A percentile compares a stretch with the other conserved stretches of the same genome.
Evolutionary conservation across 2,888 invertebrate genomes (phyloP).

Genomic region (Acrobasis consociella): DNA sequence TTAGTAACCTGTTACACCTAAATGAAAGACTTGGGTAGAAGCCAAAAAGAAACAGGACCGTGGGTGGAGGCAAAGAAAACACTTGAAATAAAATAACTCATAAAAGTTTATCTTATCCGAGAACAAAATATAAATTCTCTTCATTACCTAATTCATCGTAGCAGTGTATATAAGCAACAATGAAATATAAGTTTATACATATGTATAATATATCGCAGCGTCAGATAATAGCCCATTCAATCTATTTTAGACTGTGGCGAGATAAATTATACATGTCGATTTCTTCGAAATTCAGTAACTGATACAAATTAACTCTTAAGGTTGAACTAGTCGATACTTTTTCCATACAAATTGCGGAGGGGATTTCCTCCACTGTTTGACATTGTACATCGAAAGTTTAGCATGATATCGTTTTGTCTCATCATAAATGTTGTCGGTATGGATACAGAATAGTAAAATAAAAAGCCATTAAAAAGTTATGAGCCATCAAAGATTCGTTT

Average conservation of each 20-base stretch:
- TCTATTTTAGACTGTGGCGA: constrained; percentile 31
- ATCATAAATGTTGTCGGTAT: too few species aligned
- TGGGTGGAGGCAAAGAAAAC: constrained; percentile 35
- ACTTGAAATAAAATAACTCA: constrained; percentile 31
- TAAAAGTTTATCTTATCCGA: constrained; percentile 39
- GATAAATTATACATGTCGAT: constrained; percentile 26
- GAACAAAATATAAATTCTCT: constrained; percentile 36
- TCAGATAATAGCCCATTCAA: constrained; percentile 37
- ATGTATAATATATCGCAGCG: too few species aligned
- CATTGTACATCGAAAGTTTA: too few species aligned
- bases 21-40: constrained; percentile 50
- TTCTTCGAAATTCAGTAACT: constrained; percentile 14
- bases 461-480: too few species aligned
- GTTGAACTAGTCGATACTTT: too few species aligned
- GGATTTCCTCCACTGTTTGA: too few species aligned
- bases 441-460: too few species aligned
- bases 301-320: not conserved
- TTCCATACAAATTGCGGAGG: too few species aligned
- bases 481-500: too few species aligned
- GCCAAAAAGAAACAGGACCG: constrained; percentile 60
- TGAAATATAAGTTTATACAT: constrained; percentile 24
- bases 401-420: too few species aligned
- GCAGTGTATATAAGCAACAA: constrained; percentile 14
- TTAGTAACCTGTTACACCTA: not conserved
- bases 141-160: constrained; percentile 14